Percentiles rank a stretch among this genome's conserved stretches.
Conservation (phyloP, 2,113 vertebrate species). For the Mobula hypostoma region DNA sequence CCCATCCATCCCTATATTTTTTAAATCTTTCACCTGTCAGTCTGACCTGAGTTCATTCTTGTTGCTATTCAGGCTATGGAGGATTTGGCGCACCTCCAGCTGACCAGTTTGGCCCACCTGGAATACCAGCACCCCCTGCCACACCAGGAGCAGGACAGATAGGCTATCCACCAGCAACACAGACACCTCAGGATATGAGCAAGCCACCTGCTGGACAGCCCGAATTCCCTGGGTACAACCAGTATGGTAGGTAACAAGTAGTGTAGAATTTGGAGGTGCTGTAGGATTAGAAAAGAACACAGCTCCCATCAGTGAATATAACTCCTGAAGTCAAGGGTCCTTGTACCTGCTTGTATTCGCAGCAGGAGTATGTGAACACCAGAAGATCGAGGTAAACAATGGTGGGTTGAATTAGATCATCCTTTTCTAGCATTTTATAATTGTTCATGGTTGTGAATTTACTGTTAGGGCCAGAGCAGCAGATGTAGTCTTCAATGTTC, state of each 20-base stretch:
- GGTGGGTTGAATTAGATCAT: slow-evolving; percentile 68
- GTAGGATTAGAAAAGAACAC: slow-evolving; percentile 30
- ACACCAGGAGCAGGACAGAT: slow-evolving; percentile 83
- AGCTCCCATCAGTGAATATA: not conserved
- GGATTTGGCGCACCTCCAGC: slow-evolving; percentile 84
- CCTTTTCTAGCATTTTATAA: slow-evolving; percentile 54
- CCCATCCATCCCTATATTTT: too few species aligned
- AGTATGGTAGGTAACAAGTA: slow-evolving; percentile 80
- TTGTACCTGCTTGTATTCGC: not conserved
- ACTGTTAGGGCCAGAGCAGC: slow-evolving; percentile 21
- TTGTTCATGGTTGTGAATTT: not conserved
- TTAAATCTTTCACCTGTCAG: not conserved
- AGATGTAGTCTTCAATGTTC: not conserved
- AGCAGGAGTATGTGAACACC: slow-evolving; percentile 9
- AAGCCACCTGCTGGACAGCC: slow-evolving; percentile 89
- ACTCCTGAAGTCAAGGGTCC: slow-evolving; percentile 3
- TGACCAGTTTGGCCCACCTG: slow-evolving; percentile 87
- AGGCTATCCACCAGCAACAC: slow-evolving; percentile 81
- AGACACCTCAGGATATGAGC: slow-evolving; percentile 95
- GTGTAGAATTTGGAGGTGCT: slow-evolving; percentile 37
- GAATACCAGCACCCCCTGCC: slow-evolving; percentile 83
- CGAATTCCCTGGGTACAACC: slow-evolving; percentile 84
- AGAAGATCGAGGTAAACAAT: slow-evolving; percentile 47
- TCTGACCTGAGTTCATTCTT: slow-evolving; percentile 1
- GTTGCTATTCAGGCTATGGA: slow-evolving; percentile 68